Conservation (phyloP, 1,140 invertebrate genomes). For the Bilobella aurantiaca region DNA sequence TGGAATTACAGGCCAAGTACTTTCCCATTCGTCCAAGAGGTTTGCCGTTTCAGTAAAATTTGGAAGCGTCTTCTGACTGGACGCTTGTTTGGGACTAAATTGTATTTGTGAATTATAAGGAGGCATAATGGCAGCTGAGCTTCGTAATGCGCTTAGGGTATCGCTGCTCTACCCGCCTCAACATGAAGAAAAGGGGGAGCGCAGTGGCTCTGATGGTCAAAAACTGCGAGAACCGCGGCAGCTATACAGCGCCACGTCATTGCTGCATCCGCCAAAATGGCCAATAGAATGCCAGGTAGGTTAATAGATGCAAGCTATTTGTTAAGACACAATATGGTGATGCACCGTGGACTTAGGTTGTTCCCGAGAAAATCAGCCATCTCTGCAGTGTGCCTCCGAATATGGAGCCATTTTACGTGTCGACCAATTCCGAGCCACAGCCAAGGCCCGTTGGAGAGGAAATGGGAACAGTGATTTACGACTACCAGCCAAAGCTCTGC, state of each 20-base stretch:
- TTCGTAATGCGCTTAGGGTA: neutral
- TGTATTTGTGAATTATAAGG: too few relatives aligned
- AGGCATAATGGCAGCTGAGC: slow-evolving; percentile 10
- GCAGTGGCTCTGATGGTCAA: neutral
- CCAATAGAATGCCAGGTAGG: slow-evolving; percentile 74
- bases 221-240: slow-evolving; percentile 56
- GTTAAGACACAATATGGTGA: slow-evolving; percentile 15
- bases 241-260: slow-evolving; percentile 46
- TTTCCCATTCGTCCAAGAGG: slow-evolving; percentile 30
- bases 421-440: slow-evolving; percentile 64
- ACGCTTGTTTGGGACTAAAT: neutral
- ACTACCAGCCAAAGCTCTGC: slow-evolving; percentile 71
- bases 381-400: slow-evolving; percentile 57
- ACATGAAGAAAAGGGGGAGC: neutral
- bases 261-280: slow-evolving; percentile 68
- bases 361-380: slow-evolving; percentile 66
- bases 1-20: slow-evolving; percentile 33
- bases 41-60: slow-evolving; percentile 12
- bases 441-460: slow-evolving; percentile 69
- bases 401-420: slow-evolving; percentile 68
- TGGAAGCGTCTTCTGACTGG: too few relatives aligned
- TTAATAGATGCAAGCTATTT: slow-evolving; percentile 13
- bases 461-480: slow-evolving; percentile 69
- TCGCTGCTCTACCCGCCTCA: neutral
- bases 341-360: slow-evolving; percentile 62